Evolutionary conservation across 2,888 invertebrate species (phyloP), one percentile per base, ranked within the genome.

Genomic region (Acleris emargana): DNA sequence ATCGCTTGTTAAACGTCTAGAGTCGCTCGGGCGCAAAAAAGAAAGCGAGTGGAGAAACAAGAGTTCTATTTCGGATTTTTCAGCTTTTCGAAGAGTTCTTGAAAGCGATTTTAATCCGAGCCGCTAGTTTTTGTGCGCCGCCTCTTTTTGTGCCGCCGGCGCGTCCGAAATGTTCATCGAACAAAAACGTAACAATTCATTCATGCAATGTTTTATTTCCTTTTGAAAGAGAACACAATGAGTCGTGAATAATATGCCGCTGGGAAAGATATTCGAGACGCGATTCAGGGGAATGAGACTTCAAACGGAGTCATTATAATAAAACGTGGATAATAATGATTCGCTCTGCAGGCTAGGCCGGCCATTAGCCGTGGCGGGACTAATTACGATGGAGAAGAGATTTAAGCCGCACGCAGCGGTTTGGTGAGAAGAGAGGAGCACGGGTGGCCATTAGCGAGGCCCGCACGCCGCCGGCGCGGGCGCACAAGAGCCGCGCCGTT

Each of bases 201-300:
- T 85, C 85, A 83, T 80, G 78, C 76, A 72, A 79, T 80, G 83
- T 82, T 83, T 83, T 84, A 86, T 88, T 84, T 79, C 80, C 80
- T 76, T 84, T 86, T 82, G 79, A 86, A 88, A 42, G 54, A 83
- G 76, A 75, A 82, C 81, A 87, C 88, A 88, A 88, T 86, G 88
- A 84, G 77, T 84, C 83, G 84, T 87, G 86, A 85, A 88, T 84
- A 85, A 86, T 84, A 82, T 78, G 84, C 86, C 76, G 81, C 80
- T 80, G 81, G 81, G 81, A 84, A 83, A 81, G 77, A 81, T 83
- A 83, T 78, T 74, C 73, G 78, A 81, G 78, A 76, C 72, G 76
- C 76, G 71, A 78, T 85, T 82, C 79, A 80, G 76, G 76, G 79
- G 81, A 83, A 82, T 79, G 78, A 81, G 72, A 78, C 72, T 79